phyloP scores from a whole-genome alignment of 2,888 invertebrate genomes.

The Lasioglossum pauxillum region DNA sequence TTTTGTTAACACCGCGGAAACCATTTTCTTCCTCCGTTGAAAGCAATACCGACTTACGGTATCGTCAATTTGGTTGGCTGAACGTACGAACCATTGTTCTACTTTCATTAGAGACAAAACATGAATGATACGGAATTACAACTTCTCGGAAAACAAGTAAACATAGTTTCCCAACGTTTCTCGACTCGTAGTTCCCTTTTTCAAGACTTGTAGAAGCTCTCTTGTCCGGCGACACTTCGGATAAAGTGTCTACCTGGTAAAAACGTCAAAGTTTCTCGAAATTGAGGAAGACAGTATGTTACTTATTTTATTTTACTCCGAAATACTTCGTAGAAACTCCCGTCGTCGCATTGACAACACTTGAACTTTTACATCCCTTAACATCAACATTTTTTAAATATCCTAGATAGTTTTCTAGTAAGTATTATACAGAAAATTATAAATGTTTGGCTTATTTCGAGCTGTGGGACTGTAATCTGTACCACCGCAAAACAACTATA shows the following conservation, averaged over 20 bases:
- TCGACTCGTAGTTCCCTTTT: not conserved
- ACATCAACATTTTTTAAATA: no score
- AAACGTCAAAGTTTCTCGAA: no score
- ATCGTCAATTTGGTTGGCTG: not conserved
- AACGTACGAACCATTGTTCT: not conserved
- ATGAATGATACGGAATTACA: not conserved
- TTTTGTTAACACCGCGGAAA: not conserved
- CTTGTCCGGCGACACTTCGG: not conserved
- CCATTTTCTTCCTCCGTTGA: not conserved
- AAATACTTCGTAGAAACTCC: not conserved
- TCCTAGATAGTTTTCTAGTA: not conserved
- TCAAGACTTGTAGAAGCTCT: not conserved
- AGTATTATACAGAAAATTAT: not conserved
- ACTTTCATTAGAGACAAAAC: not conserved
- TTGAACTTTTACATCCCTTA: not conserved
- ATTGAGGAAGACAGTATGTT: not conserved
- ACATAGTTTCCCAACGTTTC: not conserved
- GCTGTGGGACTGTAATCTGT: not conserved
- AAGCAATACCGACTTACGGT: not conserved
- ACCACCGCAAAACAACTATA: not conserved
- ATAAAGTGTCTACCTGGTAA: no score
- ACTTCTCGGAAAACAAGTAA: not conserved
- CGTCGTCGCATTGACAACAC: no score
- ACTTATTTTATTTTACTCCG: not conserved
- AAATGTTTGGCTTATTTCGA: not conserved